Evolutionary conservation across 2,113 vertebrate species (phyloP).

Genomic region (Kryptolebias marmoratus): DNA sequence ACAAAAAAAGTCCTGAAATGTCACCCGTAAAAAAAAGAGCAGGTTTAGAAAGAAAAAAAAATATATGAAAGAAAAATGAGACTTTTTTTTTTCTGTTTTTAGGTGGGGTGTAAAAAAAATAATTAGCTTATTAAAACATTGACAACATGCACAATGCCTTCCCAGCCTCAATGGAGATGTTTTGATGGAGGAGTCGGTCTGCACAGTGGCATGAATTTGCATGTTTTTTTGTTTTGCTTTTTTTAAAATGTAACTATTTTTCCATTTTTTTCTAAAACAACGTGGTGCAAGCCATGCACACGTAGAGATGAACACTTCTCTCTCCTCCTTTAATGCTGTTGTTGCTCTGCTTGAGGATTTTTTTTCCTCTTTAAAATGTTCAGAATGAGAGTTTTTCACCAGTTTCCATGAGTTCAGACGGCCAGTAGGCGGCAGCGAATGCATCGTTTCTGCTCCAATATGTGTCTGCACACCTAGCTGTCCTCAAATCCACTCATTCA

Average conservation of each 20-base stretch:
- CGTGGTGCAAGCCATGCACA: constrained; percentile 31
- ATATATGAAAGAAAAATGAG: constrained; percentile 16
- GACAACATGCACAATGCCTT: constrained; percentile 75
- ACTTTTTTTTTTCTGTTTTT: not conserved
- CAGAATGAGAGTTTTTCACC: constrained; percentile 40
- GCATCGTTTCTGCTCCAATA: constrained; percentile 5
- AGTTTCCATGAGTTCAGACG: constrained; percentile 37
- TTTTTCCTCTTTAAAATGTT: constrained; percentile 31
- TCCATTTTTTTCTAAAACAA: constrained; percentile 24
- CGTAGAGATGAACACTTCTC: constrained; percentile 12
- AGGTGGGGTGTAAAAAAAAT: constrained; percentile 50
- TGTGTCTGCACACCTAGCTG: constrained; percentile 22
- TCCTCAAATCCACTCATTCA: constrained; percentile 32
- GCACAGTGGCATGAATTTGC: constrained; percentile 40
- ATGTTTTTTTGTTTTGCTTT: constrained; percentile 17
- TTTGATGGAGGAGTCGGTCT: constrained; percentile 43
- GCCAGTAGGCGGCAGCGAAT: constrained; percentile 13
- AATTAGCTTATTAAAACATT: constrained; percentile 78
- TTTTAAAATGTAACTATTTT: not conserved
- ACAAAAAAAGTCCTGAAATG: constrained; percentile 49
- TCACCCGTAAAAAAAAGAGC: constrained; percentile 53
- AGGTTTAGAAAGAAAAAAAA: constrained; percentile 56
- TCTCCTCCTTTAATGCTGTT: constrained; percentile 25
- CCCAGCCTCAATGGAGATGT: constrained; percentile 53
- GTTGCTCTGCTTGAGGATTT: constrained; percentile 11